Base-by-base conservation (phyloP, 2,888 invertebrate genomes). In the Conops quadrifasciatus region DNA sequence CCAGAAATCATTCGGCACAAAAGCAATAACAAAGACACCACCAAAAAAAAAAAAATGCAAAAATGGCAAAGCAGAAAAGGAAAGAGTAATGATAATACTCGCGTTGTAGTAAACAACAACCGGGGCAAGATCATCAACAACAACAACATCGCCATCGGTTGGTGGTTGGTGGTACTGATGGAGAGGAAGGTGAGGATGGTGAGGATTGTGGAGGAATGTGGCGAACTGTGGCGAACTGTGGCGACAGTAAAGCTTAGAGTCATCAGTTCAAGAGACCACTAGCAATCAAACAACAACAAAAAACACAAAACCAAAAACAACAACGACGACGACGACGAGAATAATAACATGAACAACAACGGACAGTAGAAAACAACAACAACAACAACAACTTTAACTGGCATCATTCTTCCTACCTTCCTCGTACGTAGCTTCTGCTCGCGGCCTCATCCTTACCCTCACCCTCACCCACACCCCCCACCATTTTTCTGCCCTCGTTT, bases 1-100 rank as follows among this genome's bases (percentile, higher is more conserved):
- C 16, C 60, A 60, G 43, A 24, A 63, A 63, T 63, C 2, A 58
- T 58, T 49, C n/a, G 51, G 30, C 9, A 63, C 21, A 62, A 45
- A 67, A 4, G n/a, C n/a, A n/a, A n/a, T n/a, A n/a, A n/a, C n/a
- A 36, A 36, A 36, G 36, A 9, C 28, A 66, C 24, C 59, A 59
- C 66, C 51, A 67, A 58, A 68, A 24, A 58, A 30, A 24, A 36
- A 58, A 0, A 15, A 45, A n/a, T n/a, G 15, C 9, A 36, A 58
- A 58, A 67, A n/a, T 66, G 24, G 58, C 26, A 53, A 67, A 58
- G 19, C 21, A 58, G 36, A 36, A 36, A 36, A 4, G 36, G 9
- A 36, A 36, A 36, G 9, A 36, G 9, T 36, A 36, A 9, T 9
- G 9, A 36, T 36, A 36, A 36, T 36, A 36, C 36, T 4, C 36